Percentiles rank a stretch among this genome's conserved stretches.
phyloP scores from a whole-genome alignment of 2,113 vertebrate species.

The Phylloscopus trochiloides region DNA sequence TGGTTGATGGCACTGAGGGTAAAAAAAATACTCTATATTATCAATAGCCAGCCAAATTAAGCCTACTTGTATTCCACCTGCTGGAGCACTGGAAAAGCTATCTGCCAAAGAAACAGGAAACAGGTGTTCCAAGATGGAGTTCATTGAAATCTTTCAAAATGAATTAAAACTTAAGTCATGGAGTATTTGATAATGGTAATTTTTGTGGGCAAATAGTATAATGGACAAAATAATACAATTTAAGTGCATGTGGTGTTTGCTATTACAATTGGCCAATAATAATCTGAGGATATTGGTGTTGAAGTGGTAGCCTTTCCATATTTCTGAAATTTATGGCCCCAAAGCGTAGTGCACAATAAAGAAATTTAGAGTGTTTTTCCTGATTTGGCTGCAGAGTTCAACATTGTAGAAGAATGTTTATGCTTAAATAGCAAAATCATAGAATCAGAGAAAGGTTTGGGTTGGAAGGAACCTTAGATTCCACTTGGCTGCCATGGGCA shows the following conservation, averaged over 20 bases:
- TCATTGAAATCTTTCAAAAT: background rate
- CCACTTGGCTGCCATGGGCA: background rate
- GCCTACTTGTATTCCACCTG: background rate
- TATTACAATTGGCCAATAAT: background rate
- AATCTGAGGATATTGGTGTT: background rate
- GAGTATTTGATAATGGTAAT: background rate
- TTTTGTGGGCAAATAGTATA: background rate
- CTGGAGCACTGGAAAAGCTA: background rate
- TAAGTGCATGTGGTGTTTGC: background rate
- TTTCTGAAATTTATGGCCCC: background rate
- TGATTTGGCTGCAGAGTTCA: background rate
- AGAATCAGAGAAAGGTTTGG: background rate
- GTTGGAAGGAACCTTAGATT: background rate
- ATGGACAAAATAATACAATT: background rate
- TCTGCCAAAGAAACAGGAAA: background rate
- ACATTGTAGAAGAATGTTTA: background rate
- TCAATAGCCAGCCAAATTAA: background rate
- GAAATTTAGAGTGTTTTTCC: background rate
- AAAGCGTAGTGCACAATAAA: background rate
- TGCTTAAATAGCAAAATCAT: background rate
- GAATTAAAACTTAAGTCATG: background rate
- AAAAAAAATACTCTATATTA: background rate
- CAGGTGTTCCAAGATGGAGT: background rate
- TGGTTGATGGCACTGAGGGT: background rate
- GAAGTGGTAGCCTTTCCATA: rapidly evolving